Base-by-base conservation (phyloP, 2,888 invertebrate species). In the Aspidiotus rigidus region DNA sequence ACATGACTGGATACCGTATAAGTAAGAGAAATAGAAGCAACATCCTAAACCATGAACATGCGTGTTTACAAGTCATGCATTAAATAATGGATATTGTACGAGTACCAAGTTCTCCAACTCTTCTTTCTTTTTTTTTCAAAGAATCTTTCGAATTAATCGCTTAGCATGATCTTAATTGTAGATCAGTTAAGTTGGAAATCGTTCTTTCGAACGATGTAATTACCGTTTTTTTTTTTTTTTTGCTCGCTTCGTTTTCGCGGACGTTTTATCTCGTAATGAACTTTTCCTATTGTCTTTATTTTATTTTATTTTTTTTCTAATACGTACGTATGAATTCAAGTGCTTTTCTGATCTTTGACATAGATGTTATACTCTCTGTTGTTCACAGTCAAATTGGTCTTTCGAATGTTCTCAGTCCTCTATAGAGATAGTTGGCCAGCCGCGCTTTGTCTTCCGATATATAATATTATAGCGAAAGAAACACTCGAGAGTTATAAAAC, bases 1-100 rank as follows among this genome's bases (percentile, higher is more conserved):
- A 66, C 66, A 66, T 66, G 66, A 57, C 17, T 66, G 57, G 66
- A 66, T 28, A 28, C 28, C 28, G 28, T 28, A 28, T 28, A 28
- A 28, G 28, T 28, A 28, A 1, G 28, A 28, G 28, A 28, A 28
- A 28, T 28, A 66, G 56, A 44, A 66, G 66, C 66, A 66, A 66
- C 66, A 66, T 66, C 66, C 66, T 66, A 66, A 66, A 66, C 66
- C 66, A 66, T 66, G 66, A 66, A 66, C 66, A 66, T 66, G 66
- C 66, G 66, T 66, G 66, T 66, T 66, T 66, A 66, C 66, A 66
- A 66, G 66, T 66, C 66, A 66, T 66, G 66, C 66, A 66, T 66
- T 66, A 66, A 66, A 66, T 66, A 66, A 66, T 66, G 66, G 66
- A 66, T 66, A 66, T 66, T 66, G 66, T 66, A 66, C 66, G 28